Conservation (phyloP, 2,888 invertebrate species). For the Odontomyia ornata region DNA sequence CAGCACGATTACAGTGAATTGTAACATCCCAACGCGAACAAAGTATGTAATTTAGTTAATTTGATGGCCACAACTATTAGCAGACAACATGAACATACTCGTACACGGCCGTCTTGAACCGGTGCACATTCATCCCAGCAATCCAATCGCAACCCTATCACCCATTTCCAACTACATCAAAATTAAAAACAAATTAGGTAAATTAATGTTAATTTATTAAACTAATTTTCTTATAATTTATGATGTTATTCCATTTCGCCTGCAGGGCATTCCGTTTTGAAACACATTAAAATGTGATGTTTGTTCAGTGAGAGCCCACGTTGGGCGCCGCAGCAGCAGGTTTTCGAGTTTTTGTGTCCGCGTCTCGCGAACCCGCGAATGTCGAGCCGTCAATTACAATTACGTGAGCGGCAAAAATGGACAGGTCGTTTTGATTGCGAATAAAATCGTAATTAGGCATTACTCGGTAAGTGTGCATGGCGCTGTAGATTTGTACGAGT, state of each 20-base stretch:
- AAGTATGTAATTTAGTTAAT: conserved; percentile 50
- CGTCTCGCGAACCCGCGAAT: background rate
- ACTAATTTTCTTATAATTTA: conserved; percentile 51
- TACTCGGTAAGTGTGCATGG: conserved; percentile 3
- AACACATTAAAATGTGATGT: conserved; percentile 46
- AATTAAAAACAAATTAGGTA: conserved; percentile 50
- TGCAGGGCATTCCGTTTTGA: conserved; percentile 46
- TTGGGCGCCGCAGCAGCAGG: background rate
- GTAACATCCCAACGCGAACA: conserved; percentile 36
- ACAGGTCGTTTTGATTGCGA: conserved; percentile 44
- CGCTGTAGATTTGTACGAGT: background rate
- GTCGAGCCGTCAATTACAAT: conserved; percentile 31
- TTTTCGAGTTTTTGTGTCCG: background rate
- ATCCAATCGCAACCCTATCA: background rate
- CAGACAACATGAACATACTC: background rate
- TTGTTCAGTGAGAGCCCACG: conserved; percentile 31
- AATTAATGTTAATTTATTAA: conserved; percentile 51
- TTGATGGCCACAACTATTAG: conserved; percentile 36
- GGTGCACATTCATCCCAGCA: background rate
- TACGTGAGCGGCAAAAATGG: conserved; percentile 36
- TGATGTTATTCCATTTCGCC: conserved; percentile 44
- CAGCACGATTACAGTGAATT: background rate
- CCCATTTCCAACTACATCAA: conserved; percentile 16
- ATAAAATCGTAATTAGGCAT: conserved; percentile 48
- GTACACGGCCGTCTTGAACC: background rate